Evolutionary conservation across 2,113 vertebrate species (phyloP).

Genomic region (Halcyon malimbica): DNA sequence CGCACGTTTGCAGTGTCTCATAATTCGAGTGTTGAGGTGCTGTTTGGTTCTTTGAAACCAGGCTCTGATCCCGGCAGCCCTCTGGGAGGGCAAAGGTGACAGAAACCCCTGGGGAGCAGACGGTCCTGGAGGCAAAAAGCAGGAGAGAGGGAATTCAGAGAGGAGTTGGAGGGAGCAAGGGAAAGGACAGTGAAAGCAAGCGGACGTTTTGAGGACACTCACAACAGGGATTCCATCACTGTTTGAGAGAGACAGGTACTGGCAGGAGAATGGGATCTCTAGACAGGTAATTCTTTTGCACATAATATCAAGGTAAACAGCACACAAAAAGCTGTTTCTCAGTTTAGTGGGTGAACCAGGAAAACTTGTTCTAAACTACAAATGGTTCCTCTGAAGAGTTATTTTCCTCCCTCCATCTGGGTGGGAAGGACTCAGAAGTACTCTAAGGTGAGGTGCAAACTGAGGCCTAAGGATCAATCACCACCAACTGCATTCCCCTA

Average conservation of each 20-base stretch:
- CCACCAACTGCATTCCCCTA: neutral
- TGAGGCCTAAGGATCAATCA: neutral
- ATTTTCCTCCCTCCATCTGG: neutral
- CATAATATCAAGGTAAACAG: neutral
- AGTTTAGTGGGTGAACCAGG: neutral
- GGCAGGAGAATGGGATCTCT: neutral
- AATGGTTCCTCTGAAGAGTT: neutral
- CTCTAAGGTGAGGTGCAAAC: neutral
- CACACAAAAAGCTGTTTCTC: neutral
- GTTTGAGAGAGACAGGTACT: neutral
- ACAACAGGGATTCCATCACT: neutral
- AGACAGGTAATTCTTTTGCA: neutral
- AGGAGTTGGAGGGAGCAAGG: neutral
- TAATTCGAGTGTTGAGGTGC: neutral
- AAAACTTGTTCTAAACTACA: neutral
- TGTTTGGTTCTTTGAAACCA: neutral
- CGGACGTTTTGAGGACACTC: neutral
- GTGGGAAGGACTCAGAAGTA: neutral
- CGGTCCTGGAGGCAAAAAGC: neutral
- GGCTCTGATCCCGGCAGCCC: neutral
- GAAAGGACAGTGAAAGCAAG: neutral
- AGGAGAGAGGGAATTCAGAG: neutral
- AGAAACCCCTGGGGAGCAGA: neutral
- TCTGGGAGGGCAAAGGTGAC: neutral
- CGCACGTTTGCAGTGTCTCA: neutral